Evolutionary conservation across 2,113 vertebrate genomes (phyloP).

Genomic region (Vulpes ferrilata): DNA sequence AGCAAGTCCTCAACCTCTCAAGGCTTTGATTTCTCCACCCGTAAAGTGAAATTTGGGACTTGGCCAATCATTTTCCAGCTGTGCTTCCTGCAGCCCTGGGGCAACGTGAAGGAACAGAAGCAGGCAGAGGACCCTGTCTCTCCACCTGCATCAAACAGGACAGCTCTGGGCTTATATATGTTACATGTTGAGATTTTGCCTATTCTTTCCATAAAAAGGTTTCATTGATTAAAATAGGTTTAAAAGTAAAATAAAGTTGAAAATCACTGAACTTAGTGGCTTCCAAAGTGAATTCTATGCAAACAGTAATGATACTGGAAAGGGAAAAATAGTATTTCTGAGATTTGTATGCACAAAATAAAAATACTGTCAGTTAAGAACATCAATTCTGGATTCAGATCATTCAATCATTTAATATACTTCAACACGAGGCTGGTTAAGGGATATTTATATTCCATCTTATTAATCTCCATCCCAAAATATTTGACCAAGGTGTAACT

Average conservation of each 20-base stretch:
- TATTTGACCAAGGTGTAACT: background rate
- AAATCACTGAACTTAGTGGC: background rate
- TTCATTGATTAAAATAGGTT: background rate
- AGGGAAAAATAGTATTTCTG: background rate
- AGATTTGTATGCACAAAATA: background rate
- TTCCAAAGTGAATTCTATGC: background rate
- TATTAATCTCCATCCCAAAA: background rate
- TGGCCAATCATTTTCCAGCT: background rate
- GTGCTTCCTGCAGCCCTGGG: background rate
- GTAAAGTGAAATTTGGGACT: background rate
- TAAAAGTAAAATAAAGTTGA: background rate
- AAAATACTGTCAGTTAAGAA: background rate
- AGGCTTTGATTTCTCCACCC: background rate
- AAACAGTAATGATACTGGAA: background rate
- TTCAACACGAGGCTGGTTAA: background rate
- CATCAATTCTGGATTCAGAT: background rate
- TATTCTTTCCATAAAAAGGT: background rate
- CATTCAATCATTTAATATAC: background rate
- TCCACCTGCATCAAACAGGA: too few species aligned
- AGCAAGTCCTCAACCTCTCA: background rate
- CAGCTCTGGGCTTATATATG: too few species aligned
- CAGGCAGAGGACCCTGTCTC: fast-evolving
- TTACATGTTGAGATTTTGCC: background rate
- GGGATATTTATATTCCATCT: background rate
- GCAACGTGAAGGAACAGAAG: fast-evolving